Conservation (phyloP, 2,113 vertebrate genomes). For the human (Homo sapiens) region GRCh38 chr7:23386501-23387000, state of each 20-base stretch:
- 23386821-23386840: too few species aligned
- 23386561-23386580: neutral
- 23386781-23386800: neutral
- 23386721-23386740: neutral
- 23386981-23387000: too few species aligned
- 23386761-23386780: neutral
- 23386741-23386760: neutral
- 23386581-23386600: neutral
- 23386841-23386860: too few species aligned
- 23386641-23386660: neutral
- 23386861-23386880: too few species aligned
- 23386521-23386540: neutral
- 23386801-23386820: too few species aligned
- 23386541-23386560: neutral
- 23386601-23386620: neutral
- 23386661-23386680: neutral
- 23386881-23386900: too few species aligned
- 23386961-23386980: too few species aligned
- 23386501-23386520: neutral
- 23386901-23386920: too few species aligned
- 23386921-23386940: too few species aligned
- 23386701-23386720: neutral
- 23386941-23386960: too few species aligned
- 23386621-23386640: neutral
- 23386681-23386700: neutral